Percentiles rank a stretch among this genome's conserved stretches.
Conservation (phyloP, 2,113 vertebrate species). For the Centrocercus urophasianus region DNA sequence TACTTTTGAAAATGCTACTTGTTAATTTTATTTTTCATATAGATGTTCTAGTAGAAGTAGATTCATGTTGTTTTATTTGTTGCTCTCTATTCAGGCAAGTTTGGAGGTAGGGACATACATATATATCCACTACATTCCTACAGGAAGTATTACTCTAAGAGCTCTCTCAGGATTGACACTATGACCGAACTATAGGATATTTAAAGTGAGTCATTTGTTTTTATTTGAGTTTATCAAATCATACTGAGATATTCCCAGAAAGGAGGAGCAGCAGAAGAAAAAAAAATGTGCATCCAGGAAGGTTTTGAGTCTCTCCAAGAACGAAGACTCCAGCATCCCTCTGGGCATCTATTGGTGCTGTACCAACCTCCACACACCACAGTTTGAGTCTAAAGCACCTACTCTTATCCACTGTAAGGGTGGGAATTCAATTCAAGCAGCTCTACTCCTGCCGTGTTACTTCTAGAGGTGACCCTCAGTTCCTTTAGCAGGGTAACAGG, state of each 20-base stretch:
- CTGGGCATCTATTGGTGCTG: background rate
- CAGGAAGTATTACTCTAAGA: background rate
- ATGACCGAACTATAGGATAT: background rate
- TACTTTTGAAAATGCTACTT: background rate
- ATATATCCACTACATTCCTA: background rate
- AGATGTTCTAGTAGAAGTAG: background rate
- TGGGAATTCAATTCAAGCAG: background rate
- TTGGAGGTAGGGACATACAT: background rate
- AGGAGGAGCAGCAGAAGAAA: background rate
- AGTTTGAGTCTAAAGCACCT: background rate
- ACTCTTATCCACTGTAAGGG: background rate
- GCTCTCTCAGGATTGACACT: background rate
- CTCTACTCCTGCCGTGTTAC: background rate
- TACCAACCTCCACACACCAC: background rate
- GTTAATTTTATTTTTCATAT: background rate
- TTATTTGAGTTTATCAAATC: background rate
- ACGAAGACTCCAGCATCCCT: background rate
- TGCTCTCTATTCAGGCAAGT: background rate
- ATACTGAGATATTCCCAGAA: background rate
- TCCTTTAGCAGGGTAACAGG: background rate
- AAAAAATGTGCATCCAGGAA: background rate
- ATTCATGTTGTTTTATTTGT: background rate
- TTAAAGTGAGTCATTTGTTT: background rate
- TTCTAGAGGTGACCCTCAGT: rapidly evolving
- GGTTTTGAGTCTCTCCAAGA: background rate